phyloP scores from a whole-genome alignment of 2,797 vertebrate species.

The Erethizon dorsatum region DNA sequence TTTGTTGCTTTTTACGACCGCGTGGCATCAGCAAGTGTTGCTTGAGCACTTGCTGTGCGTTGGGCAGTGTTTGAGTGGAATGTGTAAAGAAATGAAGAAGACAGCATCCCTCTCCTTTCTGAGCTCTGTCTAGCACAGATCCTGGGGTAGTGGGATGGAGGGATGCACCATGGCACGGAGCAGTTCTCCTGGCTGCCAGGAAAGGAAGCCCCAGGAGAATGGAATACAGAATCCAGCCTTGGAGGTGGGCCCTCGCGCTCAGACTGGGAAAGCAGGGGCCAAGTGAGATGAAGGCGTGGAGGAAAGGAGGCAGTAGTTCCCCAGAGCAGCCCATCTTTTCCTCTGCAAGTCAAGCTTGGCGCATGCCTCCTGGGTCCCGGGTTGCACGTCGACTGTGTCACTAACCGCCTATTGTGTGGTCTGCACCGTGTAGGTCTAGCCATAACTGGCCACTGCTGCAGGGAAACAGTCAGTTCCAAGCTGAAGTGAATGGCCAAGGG shows the following conservation, averaged over 20 bases:
- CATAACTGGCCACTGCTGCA: background rate
- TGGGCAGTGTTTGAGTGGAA: background rate
- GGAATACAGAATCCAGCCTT: background rate
- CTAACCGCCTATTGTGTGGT: accelerated
- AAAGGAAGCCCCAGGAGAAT: background rate
- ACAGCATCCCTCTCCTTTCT: background rate
- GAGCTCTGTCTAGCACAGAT: background rate
- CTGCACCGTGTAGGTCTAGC: background rate
- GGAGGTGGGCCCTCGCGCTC: background rate
- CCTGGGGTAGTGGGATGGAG: background rate
- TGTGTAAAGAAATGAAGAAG: background rate
- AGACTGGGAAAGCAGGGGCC: background rate
- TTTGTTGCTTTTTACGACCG: background rate
- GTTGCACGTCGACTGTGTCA: accelerated
- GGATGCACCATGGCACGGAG: accelerated
- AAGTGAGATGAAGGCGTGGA: background rate
- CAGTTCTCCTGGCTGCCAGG: background rate
- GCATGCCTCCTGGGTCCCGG: too few species aligned
- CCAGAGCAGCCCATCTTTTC: too few species aligned
- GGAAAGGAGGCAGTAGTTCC: background rate
- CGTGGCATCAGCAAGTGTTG: background rate
- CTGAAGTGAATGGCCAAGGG: accelerated
- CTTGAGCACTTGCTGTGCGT: accelerated
- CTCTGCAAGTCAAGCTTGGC: accelerated
- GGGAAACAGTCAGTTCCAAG: too few species aligned